Evolutionary conservation across 1,140 invertebrate species (phyloP), one percentile per base, ranked within the genome.

Genomic region (Globodera ellingtonae): DNA sequence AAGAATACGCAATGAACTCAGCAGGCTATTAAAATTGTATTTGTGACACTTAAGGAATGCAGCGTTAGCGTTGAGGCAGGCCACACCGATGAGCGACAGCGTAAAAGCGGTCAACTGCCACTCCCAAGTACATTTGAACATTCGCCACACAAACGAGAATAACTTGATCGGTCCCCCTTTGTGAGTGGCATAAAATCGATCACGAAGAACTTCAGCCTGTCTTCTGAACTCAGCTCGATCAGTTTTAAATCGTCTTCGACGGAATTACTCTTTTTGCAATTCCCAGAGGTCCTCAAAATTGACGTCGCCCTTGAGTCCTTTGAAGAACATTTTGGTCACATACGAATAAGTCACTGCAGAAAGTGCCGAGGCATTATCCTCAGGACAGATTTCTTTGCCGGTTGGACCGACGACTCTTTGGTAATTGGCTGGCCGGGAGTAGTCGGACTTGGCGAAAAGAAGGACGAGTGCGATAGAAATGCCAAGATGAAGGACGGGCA

Each of bases 221-320:
- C 66, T 56, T 21, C 79, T 80, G 18, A 76, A 65, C 44, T 15
- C 44, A 78, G 50, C 35, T 35, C 35, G 35, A 18, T 71, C 44
- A 76, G 18, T 18, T 18, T 70, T 44, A 2, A 46, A 70, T 70
- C 0, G 47, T 76, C 50, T 74, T 44, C 15, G 9, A 8, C 7
- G 3, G 3, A 56, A 4, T 62, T 15, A 80, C 79, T 66, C 44
- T 46, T 75, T 75, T 46, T 75, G 72, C 46, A 80, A 67, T 35
- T 65, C 56, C 79, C 79, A 80, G n/a, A 80, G 65, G 21, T 80
- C 71, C 3, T 80, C 79, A 50, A 80, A 80, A 65, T 67, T 50
- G 21, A 80, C 62, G 47, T 56, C 56, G 24, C 72, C 72, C n/a
- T 48, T 50, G 1, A 80, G 52, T 44, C 79, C 79, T 21, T 59